These are phyloP conservation scores for Hemiscyllium ocellatum DNA, from an alignment of 2,113 vertebrate genomes.

Conservation along the genomic window DNA sequence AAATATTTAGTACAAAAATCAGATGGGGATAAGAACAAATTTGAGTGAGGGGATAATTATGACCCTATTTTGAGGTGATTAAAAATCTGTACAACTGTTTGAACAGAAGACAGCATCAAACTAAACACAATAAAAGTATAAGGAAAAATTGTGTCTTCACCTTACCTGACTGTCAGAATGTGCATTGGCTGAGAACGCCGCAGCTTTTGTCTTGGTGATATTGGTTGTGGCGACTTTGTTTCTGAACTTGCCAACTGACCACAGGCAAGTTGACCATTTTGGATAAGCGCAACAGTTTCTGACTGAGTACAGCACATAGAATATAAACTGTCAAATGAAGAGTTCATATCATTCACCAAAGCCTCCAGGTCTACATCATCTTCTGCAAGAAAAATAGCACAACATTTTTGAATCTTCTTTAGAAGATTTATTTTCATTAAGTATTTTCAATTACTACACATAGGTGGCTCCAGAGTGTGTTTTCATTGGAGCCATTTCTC, in stretches of 20 bases:
- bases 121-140: neutral
- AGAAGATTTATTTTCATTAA: too few relatives aligned
- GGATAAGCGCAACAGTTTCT: conserved; percentile 70
- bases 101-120: neutral
- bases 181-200: conserved; percentile 86
- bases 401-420: neutral
- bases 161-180: conserved; percentile 86
- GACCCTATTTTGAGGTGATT: neutral
- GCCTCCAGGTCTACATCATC: conserved; percentile 86
- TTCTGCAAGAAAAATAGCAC: conserved; percentile 57
- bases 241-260: conserved; percentile 47
- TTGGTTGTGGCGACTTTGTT: conserved; percentile 43
- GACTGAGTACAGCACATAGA: conserved; percentile 66
- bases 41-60: neutral
- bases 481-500: neutral
- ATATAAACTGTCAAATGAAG: conserved; percentile 80
- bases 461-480: neutral
- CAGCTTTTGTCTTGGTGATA: conserved; percentile 58
- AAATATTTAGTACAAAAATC: neutral
- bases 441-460: neutral
- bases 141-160: neutral
- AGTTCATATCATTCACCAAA: conserved; percentile 88
- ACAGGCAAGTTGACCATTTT: conserved; percentile 69
- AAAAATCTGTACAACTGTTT: neutral
- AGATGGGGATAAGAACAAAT: neutral